phyloP scores from a whole-genome alignment of 2,797 vertebrate genomes.

The Artibeus lituratus region DNA sequence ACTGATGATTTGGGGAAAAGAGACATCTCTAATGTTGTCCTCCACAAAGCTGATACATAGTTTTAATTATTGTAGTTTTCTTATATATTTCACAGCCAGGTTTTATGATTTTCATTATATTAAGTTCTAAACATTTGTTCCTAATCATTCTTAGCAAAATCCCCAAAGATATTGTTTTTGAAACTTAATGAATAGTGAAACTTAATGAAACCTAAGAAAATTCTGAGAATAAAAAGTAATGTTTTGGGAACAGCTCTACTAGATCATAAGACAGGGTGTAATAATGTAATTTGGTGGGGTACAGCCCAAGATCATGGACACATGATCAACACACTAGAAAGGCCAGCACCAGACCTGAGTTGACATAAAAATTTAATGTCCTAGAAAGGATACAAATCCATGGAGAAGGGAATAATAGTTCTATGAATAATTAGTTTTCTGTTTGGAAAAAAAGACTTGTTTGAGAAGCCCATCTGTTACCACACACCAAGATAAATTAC shows the following conservation, averaged over 20 bases:
- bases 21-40: not conserved
- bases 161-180: not conserved
- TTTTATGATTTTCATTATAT: not conserved
- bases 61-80: not conserved
- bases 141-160: not conserved
- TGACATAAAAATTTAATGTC: not conserved
- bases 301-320: not conserved
- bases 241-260: not conserved
- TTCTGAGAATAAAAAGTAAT: not conserved
- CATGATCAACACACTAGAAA: not conserved
- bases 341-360: not conserved
- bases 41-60: not conserved
- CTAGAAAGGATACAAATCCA: not conserved
- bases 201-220: not conserved
- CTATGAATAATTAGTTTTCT: not conserved
- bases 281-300: not conserved
- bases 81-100: not conserved
- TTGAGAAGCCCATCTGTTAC: conserved; percentile 13
- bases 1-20: not conserved
- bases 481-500: not conserved
- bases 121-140: not conserved
- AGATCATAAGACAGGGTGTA: not conserved
- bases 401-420: conserved; percentile 5
- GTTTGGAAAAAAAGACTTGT: conserved; percentile 2
- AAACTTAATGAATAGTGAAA: not conserved